phyloP scores from a whole-genome alignment of 2,888 invertebrate genomes.

The Lasioglossum calceatum region DNA sequence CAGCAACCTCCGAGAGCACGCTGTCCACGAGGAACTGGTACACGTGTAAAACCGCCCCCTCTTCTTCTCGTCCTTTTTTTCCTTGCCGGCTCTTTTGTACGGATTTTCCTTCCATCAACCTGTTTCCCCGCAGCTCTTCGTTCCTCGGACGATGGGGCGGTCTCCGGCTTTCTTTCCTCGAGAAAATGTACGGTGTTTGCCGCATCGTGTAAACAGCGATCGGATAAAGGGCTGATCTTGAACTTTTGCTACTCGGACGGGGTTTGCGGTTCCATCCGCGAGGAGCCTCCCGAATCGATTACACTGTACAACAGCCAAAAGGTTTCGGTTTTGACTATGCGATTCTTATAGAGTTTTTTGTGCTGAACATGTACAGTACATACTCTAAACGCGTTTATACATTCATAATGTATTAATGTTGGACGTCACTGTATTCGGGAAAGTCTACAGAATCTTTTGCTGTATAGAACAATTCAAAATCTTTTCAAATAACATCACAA shows the following conservation, averaged over 20 bases:
- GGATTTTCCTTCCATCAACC: conserved; percentile 9
- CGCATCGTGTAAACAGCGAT: background rate
- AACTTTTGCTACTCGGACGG: background rate
- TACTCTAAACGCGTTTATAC: too few relatives aligned
- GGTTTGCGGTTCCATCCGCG: background rate
- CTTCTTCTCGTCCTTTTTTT: background rate
- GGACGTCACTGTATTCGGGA: too few relatives aligned
- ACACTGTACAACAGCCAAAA: too few relatives aligned
- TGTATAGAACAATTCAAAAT: too few relatives aligned
- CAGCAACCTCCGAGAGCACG: conserved; percentile 22
- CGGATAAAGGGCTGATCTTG: background rate
- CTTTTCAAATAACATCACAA: too few relatives aligned
- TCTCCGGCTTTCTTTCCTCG: background rate
- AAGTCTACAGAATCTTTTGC: too few relatives aligned
- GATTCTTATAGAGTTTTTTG: too few relatives aligned
- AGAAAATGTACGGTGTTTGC: conserved; percentile 9
- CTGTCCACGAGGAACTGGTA: conserved; percentile 19
- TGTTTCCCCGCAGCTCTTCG: background rate
- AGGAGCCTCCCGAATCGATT: background rate
- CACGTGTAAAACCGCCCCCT: conserved; percentile 46
- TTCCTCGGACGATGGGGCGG: background rate
- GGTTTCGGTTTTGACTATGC: too few relatives aligned
- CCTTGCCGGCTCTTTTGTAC: conserved; percentile 4
- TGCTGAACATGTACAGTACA: too few relatives aligned
- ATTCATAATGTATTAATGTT: too few relatives aligned